Evolutionary conservation across 1,140 invertebrate species (phyloP), one percentile per base, ranked within the genome.

Genomic region (Papilio dardanus): DNA sequence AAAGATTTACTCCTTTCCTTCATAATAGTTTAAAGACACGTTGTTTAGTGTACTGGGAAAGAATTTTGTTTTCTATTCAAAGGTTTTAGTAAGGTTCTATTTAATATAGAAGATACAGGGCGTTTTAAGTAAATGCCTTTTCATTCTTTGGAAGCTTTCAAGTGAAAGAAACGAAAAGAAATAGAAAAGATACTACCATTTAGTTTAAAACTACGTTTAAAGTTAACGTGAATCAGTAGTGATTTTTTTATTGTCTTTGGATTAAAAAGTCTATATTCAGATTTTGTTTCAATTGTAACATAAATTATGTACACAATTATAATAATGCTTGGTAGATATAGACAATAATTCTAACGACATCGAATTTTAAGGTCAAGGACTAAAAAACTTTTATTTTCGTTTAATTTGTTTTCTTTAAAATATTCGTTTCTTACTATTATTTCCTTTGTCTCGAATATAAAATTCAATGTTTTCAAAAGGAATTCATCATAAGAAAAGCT

Each of bases 401-500:
- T 24, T 3, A 30, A 14, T 58, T 28, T 3, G 12, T 62, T 62
- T 16, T 58, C 62, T 54, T 28, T 19, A 19, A 50, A 71, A 76
- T 14, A 30, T 71, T 71, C 68, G 24, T 31, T 31, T 71, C 40
- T 50, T 42, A n/a, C 68, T 5, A 31, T 46, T 58, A 19, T 73
- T 73, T 35, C 28, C 50, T 31, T 54, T 54, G 50, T 12, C 71
- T 73, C 28, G 31, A 58, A 73, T 58, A 73, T 73, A 73, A 73
- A 73, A 82, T 79, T 80, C 75, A 77, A 75, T 76, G 62, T 80
- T 80, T 80, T 79, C 74, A 84, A 79, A 82, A 75, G 76, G 71
- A 83, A 80, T 83, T 77, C 79, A 74, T 83, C 79, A 83, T 83
- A 86, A 83, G 77, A 82, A 83, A 81, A 79, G 28, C 71, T 75